These are phyloP conservation scores for Phrynocephalus guinanensis DNA, from an alignment of 2,797 vertebrate genomes.

Conservation along the genomic window DNA sequence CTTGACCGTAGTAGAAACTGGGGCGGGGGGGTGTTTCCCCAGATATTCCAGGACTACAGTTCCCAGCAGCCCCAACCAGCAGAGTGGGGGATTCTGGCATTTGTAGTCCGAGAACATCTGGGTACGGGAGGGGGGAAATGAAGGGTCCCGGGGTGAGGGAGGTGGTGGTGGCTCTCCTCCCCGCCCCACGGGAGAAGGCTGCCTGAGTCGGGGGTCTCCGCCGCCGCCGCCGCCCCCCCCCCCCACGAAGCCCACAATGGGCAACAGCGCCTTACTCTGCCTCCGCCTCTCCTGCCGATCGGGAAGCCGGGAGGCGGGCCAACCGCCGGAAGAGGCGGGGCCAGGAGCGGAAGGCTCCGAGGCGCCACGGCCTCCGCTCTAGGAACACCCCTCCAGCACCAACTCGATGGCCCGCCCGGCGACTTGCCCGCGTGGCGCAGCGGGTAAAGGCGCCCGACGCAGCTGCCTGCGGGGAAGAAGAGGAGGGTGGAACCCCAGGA, in stretches of 20 bases:
- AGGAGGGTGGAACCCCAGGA: accelerated
- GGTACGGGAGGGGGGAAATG: not conserved
- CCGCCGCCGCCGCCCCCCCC: not conserved
- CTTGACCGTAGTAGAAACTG: not conserved
- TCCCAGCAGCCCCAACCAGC: not conserved
- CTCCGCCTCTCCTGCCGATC: not conserved
- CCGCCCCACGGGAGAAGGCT: too few relatives aligned
- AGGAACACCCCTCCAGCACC: accelerated
- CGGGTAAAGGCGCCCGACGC: not conserved
- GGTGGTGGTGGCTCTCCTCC: not conserved
- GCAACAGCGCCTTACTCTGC: not conserved
- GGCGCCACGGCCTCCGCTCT: conserved; percentile 15
- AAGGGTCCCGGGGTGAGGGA: too few relatives aligned
- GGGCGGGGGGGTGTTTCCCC: not conserved
- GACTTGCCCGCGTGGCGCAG: not conserved
- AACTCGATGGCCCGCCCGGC: accelerated
- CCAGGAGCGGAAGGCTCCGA: accelerated
- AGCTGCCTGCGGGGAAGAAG: too few relatives aligned
- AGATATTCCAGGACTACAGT: not conserved
- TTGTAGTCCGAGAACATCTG: not conserved
- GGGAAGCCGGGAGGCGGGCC: conserved; percentile 29
- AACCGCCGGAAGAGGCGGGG: accelerated
- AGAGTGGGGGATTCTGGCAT: not conserved
- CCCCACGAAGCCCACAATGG: accelerated
- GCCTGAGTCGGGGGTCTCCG: not conserved